phyloP scores from a whole-genome alignment of 2,113 vertebrate species.

The Sapajus apella region DNA sequence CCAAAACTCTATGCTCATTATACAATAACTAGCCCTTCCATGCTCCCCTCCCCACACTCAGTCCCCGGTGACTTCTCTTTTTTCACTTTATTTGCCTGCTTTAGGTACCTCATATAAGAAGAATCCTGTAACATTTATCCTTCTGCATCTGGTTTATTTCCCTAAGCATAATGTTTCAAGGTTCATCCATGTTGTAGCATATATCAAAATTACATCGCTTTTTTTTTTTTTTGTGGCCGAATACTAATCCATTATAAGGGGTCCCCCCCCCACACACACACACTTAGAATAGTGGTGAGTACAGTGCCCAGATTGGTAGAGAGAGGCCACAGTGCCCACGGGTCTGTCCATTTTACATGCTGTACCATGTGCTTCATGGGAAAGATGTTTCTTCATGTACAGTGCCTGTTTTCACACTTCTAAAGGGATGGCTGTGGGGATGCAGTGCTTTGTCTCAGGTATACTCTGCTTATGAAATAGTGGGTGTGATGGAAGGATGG shows the following conservation, averaged over 20 bases:
- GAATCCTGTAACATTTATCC: accelerated
- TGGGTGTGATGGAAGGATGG: accelerated
- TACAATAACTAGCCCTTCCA: accelerated
- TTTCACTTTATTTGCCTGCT: neutral
- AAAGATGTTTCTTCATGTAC: neutral
- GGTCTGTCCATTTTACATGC: accelerated
- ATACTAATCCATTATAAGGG: neutral
- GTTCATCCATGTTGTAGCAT: too few relatives aligned
- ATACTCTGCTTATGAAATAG: accelerated
- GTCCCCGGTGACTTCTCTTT: neutral
- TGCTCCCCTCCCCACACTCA: accelerated
- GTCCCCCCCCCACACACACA: too few relatives aligned
- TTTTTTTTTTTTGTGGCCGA: too few relatives aligned
- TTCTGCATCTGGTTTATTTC: neutral
- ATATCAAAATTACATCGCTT: too few relatives aligned
- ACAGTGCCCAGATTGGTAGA: neutral
- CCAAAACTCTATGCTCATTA: neutral
- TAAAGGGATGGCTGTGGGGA: neutral
- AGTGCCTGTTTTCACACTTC: neutral
- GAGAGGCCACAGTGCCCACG: accelerated
- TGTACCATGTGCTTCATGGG: neutral
- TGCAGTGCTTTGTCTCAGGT: neutral
- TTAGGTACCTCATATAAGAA: neutral
- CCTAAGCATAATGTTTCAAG: neutral
- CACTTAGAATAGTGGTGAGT: neutral